Evolutionary conservation across 53 echinoderm and acorn worm species (phyloP), one percentile per base, ranked within the genome.

Genomic region (Patiria pectinifera): DNA sequence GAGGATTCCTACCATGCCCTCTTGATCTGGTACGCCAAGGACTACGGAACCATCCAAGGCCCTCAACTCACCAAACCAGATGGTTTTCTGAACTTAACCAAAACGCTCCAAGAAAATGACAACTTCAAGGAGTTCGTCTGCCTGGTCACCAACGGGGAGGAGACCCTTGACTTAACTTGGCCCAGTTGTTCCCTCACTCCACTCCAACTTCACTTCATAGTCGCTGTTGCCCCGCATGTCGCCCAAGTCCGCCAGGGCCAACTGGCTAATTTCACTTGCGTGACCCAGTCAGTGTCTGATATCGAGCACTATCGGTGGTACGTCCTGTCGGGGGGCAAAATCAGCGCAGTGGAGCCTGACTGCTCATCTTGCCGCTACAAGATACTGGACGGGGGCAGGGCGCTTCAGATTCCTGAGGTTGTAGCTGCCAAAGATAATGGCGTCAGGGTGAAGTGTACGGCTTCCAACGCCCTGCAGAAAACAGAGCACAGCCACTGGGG

Each of bases 321-420:
- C 60, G 59, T 77, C 76, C 53, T 87, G 13, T 4, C 3, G 48
- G 11, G 35, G n/a, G 77, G 76, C 11, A 16, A 59, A 58, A 87
- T 87, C 44, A 23, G 24, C 4, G 11, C 21, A 13, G 87, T 87
- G 2, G 9, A 49, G 35, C 59, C 59, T 25, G 25, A 75, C 62
- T 87, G 87, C 48, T 53, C 24, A 21, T 87, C 78, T 16, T 87
- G 87, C 77, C 87, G 77, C 59, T 87, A 76, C 76, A 76, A 77
- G 18, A 0, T 87, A 15, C 61, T 77, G 18, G 44, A 76, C 3
- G 78, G 59, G 4, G 87, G 87, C 15, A 87, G 13, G 61, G 53
- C 44, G 25, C 43, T 87, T 12, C 24, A 58, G 60, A 87, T 87
- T 23, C 25, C 87, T 0, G 59, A 76, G 14, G 77, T 77, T 10